These are phyloP conservation scores for Cheilosia scutellata DNA, from an alignment of 2,888 invertebrate species.

Conservation along the genomic window DNA sequence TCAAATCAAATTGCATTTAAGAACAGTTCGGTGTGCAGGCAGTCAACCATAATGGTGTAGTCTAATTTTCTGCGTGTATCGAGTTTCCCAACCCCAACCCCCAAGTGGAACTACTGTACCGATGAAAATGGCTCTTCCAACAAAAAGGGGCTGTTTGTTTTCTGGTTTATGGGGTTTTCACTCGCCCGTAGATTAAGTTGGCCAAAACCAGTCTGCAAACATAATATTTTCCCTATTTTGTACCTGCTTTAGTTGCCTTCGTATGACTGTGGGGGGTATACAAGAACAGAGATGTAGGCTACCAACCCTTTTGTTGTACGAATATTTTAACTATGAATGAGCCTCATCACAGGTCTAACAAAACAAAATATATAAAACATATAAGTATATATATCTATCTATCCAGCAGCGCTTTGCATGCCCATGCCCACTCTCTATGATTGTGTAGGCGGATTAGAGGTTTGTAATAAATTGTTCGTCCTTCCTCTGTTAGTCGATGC, in stretches of 20 bases:
- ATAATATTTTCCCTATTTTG: constrained; percentile 64
- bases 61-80: constrained; percentile 42
- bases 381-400: not conserved
- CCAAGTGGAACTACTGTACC: not conserved
- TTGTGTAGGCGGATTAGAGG: constrained; percentile 62
- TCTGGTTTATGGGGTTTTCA: constrained; percentile 28
- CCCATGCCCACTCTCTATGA: not conserved
- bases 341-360: constrained; percentile 56
- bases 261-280: constrained; percentile 32
- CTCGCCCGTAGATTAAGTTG: not conserved
- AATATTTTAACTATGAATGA: constrained; percentile 54
- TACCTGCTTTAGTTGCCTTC: constrained; percentile 40
- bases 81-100: not conserved
- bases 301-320: constrained; percentile 54
- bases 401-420: constrained; percentile 2
- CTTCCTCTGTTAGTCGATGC: constrained; percentile 39
- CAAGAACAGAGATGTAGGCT: constrained; percentile 35
- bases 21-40: constrained; percentile 59
- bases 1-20: constrained; percentile 71
- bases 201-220: constrained; percentile 69
- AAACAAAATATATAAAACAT: not conserved
- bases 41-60: constrained; percentile 55
- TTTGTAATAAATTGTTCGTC: constrained; percentile 65
- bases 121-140: constrained; percentile 35
- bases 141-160: constrained; percentile 45